A percentile compares a stretch with the other conserved stretches of the same genome.
Conservation (phyloP, 2,888 invertebrate genomes). For the Drosophila niveifrons region DNA sequence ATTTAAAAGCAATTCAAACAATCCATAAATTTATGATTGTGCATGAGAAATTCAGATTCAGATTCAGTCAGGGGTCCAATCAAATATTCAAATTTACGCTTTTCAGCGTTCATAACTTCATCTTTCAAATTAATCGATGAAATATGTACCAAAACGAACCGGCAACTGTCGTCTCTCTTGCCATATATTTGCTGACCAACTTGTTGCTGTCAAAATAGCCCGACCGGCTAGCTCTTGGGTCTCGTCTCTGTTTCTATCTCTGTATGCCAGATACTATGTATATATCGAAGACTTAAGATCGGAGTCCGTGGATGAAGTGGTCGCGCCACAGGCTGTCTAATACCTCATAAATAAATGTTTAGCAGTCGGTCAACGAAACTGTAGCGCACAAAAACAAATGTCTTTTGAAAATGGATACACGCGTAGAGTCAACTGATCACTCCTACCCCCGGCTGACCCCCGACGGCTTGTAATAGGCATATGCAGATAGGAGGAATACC, state of each 20-base stretch:
- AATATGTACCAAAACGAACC: slow-evolving; percentile 76
- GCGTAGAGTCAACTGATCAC: slow-evolving; percentile 38
- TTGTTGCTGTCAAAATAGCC: slow-evolving; percentile 83
- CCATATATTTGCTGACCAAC: slow-evolving; percentile 75
- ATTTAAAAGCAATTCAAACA: slow-evolving; percentile 73
- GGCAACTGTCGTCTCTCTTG: slow-evolving; percentile 36
- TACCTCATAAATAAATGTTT: slow-evolving; percentile 77
- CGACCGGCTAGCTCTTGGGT: slow-evolving; percentile 15
- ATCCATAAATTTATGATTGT: slow-evolving; percentile 81
- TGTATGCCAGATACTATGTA: slow-evolving; percentile 10
- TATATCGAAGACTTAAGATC: slow-evolving; percentile 16
- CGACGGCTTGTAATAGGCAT: slow-evolving; percentile 50
- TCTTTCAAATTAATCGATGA: slow-evolving; percentile 82
- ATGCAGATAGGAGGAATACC: slow-evolving; percentile 56
- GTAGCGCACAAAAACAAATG: slow-evolving; percentile 78
- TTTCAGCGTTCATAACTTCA: slow-evolving; percentile 78
- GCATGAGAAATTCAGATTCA: slow-evolving; percentile 38
- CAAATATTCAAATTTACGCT: slow-evolving; percentile 80
- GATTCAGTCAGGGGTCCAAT: slow-evolving; percentile 58
- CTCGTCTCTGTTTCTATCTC: slow-evolving; percentile 17
- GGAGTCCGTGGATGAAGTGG: slow-evolving; percentile 14
- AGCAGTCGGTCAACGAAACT: slow-evolving; percentile 72
- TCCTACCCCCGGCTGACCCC: slow-evolving; percentile 36
- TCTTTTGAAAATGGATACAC: slow-evolving; percentile 60
- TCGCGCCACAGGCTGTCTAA: slow-evolving; percentile 67